These are phyloP conservation scores for Centropyge bicolor DNA, from an alignment of 2,797 vertebrate species.

Conservation along the genomic window DNA sequence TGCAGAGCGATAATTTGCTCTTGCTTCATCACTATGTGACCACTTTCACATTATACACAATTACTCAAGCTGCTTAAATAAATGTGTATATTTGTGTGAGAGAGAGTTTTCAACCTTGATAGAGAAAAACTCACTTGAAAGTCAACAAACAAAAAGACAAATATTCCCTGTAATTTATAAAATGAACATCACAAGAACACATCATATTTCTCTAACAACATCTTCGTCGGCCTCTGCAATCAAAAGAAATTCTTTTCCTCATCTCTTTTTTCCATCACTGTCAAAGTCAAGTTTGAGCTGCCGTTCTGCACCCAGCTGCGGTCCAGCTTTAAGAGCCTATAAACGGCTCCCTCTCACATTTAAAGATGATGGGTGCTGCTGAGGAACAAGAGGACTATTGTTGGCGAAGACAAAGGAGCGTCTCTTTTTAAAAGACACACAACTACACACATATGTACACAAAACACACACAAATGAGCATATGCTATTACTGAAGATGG, in stretches of 20 bases:
- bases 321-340: conserved; percentile 54
- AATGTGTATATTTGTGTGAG: not conserved
- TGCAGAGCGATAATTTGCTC: not conserved
- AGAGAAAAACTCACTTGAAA: not conserved
- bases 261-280: not conserved
- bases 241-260: conserved; percentile 42
- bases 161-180: conserved; percentile 12
- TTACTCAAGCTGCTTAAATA: not conserved
- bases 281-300: conserved; percentile 36
- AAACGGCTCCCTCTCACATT: conserved; percentile 57
- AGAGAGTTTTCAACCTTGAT: not conserved
- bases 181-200: conserved; percentile 55
- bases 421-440: conserved; percentile 44
- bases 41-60: not conserved
- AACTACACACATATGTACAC: not conserved
- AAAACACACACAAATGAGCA: conserved; percentile 15
- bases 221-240: conserved; percentile 27
- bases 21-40: not conserved
- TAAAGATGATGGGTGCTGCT: conserved; percentile 56
- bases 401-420: conserved; percentile 57
- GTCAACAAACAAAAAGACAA: not conserved
- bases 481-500: conserved; percentile 7
- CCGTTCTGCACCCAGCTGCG: conserved; percentile 45
- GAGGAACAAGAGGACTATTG: conserved; percentile 70
- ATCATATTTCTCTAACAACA: conserved; percentile 38